These are phyloP conservation scores for Podarcis lilfordi DNA, from an alignment of 2,797 vertebrate species.

Conservation along the genomic window DNA sequence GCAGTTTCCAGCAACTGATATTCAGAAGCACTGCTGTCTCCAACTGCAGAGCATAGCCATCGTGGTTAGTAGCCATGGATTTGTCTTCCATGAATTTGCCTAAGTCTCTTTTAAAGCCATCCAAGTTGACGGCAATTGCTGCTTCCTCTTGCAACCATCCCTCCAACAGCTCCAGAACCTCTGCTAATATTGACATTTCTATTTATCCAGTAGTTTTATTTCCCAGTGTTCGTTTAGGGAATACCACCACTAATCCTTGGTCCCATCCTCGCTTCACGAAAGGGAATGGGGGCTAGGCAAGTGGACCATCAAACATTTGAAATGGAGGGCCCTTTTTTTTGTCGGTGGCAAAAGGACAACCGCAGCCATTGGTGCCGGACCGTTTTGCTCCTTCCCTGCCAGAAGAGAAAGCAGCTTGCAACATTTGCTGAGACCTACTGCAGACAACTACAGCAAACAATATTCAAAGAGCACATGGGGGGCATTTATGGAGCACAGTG, in stretches of 20 bases:
- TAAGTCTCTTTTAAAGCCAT: no score
- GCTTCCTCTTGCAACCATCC: neutral
- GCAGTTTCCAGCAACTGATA: no score
- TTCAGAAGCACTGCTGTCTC: no score
- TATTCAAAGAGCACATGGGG: conserved; percentile 29
- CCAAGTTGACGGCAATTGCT: no score
- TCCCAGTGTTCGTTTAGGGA: neutral
- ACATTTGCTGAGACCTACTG: neutral
- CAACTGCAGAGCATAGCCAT: no score
- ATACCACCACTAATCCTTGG: neutral
- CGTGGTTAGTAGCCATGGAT: no score
- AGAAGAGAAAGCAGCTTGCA: conserved; percentile 9
- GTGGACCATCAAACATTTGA: neutral
- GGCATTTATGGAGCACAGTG: neutral
- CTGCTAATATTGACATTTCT: neutral
- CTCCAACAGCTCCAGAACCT: conserved; percentile 3
- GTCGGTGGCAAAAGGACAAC: conserved; percentile 6
- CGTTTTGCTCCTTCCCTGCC: conserved; percentile 22
- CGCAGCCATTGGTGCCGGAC: conserved; percentile 12
- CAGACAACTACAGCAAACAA: conserved; percentile 34
- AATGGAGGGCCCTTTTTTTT: neutral
- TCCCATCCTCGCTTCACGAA: neutral
- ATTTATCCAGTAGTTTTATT: neutral
- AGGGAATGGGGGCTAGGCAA: neutral
- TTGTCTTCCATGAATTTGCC: no score